Conservation (phyloP, 2,888 invertebrate genomes). For the Theodoxus fluviatilis region DNA sequence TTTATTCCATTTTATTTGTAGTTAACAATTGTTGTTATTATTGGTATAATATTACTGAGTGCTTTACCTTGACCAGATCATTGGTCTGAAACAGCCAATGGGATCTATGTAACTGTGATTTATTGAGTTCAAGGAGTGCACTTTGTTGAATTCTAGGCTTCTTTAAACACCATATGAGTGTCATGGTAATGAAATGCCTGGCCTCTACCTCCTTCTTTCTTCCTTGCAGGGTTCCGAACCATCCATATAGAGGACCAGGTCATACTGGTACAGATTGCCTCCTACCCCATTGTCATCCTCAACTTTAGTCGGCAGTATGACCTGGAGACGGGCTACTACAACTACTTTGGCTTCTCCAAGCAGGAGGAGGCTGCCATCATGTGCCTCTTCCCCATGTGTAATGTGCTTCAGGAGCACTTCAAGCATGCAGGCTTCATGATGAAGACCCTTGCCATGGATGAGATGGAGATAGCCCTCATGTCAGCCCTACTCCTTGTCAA, state of each 20-base stretch:
- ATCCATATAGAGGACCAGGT: conserved; percentile 54
- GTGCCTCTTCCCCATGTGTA: conserved; percentile 47
- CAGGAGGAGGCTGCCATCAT: conserved; percentile 42
- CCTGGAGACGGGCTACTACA: conserved; percentile 43
- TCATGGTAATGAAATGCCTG: neutral
- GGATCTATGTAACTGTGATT: too few relatives aligned
- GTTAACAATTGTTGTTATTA: too few relatives aligned
- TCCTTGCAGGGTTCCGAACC: conserved; percentile 51
- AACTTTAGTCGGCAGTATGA: conserved; percentile 50
- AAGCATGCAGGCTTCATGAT: conserved; percentile 49
- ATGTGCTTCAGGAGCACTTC: conserved; percentile 48
- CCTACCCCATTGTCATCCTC: conserved; percentile 56
- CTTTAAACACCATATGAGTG: neutral
- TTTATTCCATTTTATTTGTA: too few relatives aligned
- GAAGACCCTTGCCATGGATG: conserved; percentile 43
- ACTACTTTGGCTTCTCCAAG: conserved; percentile 52
- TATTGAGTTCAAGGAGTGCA: too few relatives aligned
- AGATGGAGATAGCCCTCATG: conserved; percentile 52
- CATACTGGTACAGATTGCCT: conserved; percentile 48
- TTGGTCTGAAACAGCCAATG: too few relatives aligned
- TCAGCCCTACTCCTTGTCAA: conserved; percentile 52
- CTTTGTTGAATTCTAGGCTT: too few relatives aligned
- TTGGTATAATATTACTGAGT: too few relatives aligned
- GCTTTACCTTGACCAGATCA: too few relatives aligned
- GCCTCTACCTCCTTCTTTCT: neutral